These are phyloP conservation scores for Adrianichthys oophorus DNA, from an alignment of 2,797 vertebrate genomes.

Conservation along the genomic window DNA sequence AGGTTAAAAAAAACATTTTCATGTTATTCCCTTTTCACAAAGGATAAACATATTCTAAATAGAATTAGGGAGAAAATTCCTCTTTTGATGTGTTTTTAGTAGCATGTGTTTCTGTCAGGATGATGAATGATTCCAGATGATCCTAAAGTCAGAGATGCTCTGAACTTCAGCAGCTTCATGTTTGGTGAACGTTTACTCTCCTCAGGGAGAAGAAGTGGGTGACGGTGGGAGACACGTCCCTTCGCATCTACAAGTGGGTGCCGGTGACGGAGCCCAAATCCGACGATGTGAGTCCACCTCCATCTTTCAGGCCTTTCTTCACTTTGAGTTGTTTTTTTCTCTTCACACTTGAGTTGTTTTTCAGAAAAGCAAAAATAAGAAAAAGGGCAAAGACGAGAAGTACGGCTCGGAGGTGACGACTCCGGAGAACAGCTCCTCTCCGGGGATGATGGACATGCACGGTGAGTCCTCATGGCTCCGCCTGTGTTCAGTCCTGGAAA, in stretches of 20 bases:
- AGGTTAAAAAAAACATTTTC: too few species aligned
- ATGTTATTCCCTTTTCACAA: too few species aligned
- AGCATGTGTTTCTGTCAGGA: too few species aligned
- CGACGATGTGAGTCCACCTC: constrained; percentile 88
- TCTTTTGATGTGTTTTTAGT: too few species aligned
- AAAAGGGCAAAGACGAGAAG: constrained; percentile 97
- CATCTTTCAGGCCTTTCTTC: too few species aligned
- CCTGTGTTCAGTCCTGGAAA: neutral
- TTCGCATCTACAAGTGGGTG: constrained; percentile 99
- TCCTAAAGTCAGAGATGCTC: too few species aligned
- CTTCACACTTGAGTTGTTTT: neutral
- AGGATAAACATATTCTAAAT: too few species aligned
- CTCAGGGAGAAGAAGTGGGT: constrained; percentile 99
- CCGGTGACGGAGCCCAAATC: constrained; percentile 97
- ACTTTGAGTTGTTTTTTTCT: neutral
- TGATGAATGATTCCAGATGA: neutral
- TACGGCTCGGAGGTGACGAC: constrained; percentile 96
- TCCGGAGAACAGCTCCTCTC: constrained; percentile 97
- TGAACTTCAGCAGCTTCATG: neutral
- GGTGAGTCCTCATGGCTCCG: constrained; percentile 74
- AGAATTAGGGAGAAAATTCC: too few species aligned
- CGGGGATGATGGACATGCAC: constrained; percentile 99
- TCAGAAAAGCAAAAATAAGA: constrained; percentile 97
- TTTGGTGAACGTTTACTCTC: neutral
- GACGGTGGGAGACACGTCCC: constrained; percentile 96